Percentiles rank a stretch among this genome's conserved stretches.
Conservation (phyloP, 2,113 vertebrate genomes). For the Ammodytes dubius region DNA sequence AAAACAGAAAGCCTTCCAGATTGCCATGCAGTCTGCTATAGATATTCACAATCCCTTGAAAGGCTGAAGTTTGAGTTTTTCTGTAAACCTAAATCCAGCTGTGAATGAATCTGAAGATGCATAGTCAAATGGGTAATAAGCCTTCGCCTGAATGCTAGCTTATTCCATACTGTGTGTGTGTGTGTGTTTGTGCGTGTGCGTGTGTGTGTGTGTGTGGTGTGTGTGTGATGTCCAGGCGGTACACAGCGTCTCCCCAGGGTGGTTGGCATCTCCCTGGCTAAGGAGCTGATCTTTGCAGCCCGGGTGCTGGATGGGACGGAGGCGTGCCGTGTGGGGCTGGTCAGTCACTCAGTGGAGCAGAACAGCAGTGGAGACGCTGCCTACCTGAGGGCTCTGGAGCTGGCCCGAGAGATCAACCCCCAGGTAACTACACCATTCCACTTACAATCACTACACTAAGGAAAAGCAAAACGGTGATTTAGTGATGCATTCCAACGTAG, state of each 20-base stretch:
- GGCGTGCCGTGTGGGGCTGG: constrained; percentile 90
- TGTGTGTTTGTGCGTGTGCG: too few species aligned
- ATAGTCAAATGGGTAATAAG: too few species aligned
- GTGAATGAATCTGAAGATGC: too few species aligned
- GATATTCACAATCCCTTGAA: too few species aligned
- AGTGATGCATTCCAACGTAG: background rate
- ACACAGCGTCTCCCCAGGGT: constrained; percentile 94
- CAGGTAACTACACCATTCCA: constrained; percentile 84
- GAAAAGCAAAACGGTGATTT: background rate
- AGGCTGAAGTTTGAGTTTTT: too few species aligned
- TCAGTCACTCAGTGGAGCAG: constrained; percentile 93
- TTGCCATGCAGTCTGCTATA: too few species aligned
- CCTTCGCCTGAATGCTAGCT: too few species aligned
- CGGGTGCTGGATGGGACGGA: constrained; percentile 91
- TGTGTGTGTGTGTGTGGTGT: too few species aligned
- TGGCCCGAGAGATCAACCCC: constrained; percentile 94
- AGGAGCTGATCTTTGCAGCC: constrained; percentile 96
- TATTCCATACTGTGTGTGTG: too few species aligned
- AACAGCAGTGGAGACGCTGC: constrained; percentile 93
- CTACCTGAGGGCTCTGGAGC: constrained; percentile 91
- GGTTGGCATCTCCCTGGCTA: constrained; percentile 92
- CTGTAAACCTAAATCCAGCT: too few species aligned
- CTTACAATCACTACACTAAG: background rate
- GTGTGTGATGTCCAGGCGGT: constrained; percentile 86
- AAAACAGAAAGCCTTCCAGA: background rate